A percentile compares a stretch with the other conserved stretches of the same genome.
These are phyloP conservation scores for Oryzias melastigma DNA, from an alignment of 2,113 vertebrate genomes.

Conservation along the genomic window DNA sequence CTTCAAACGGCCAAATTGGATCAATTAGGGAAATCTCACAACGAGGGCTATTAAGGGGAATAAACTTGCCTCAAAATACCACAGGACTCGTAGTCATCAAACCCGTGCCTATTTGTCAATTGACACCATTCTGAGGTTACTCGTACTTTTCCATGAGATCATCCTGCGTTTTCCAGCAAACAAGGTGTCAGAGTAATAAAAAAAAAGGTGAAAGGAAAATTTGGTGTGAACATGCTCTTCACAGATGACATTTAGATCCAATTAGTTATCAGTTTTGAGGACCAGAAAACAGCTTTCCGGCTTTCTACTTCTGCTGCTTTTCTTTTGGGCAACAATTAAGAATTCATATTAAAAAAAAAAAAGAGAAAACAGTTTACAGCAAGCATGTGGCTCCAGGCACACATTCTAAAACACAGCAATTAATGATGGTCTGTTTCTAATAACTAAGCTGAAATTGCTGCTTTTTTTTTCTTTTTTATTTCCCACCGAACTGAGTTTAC, in stretches of 20 bases:
- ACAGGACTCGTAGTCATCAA: constrained; percentile 41
- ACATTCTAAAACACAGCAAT: background rate
- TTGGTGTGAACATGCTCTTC: constrained; percentile 20
- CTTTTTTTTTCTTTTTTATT: too few species aligned
- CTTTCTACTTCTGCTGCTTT: constrained; percentile 49
- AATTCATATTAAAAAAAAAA: background rate
- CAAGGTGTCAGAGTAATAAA: constrained; percentile 12
- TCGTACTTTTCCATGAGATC: constrained; percentile 68
- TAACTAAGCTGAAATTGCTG: background rate
- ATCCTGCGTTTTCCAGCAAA: constrained; percentile 57
- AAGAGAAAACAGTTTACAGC: constrained; percentile 15
- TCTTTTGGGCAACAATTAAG: constrained; percentile 35
- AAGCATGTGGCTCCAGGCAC: background rate
- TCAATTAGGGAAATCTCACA: constrained; percentile 65
- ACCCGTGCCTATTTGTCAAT: constrained; percentile 52
- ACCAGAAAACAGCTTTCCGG: constrained; percentile 24
- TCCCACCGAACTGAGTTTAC: too few species aligned
- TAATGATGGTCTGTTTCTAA: background rate
- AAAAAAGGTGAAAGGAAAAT: constrained; percentile 23
- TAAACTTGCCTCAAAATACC: constrained; percentile 42
- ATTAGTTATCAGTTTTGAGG: constrained; percentile 57
- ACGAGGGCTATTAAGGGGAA: constrained; percentile 44
- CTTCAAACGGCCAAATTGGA: constrained; percentile 67
- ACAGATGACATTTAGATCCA: constrained; percentile 51
- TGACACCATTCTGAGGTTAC: constrained; percentile 53